A percentile compares a stretch with the other conserved stretches of the same genome.
Conservation (phyloP, 1,140 invertebrate species). For the Panonychus citri region DNA sequence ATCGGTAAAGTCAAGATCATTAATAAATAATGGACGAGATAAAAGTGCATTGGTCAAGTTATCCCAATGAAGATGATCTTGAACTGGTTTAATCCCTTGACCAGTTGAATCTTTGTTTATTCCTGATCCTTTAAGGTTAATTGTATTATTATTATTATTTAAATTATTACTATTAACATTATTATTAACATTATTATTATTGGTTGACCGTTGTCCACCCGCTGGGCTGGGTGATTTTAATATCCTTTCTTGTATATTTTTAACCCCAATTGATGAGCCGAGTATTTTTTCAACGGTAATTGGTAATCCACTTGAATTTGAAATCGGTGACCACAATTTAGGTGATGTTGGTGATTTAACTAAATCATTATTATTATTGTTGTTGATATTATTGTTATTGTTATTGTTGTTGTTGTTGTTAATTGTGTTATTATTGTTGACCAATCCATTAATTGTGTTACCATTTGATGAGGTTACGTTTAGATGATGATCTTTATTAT, state of each 20-base stretch:
- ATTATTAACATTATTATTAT: neutral
- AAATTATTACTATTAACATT: neutral
- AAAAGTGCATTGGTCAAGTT: conserved; percentile 54
- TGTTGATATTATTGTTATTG: neutral
- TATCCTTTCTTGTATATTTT: conserved; percentile 5
- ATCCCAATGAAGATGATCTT: conserved; percentile 85
- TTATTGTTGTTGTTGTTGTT: too few relatives aligned
- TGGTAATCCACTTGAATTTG: neutral
- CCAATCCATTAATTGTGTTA: too few relatives aligned
- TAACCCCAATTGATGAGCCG: conserved; percentile 1
- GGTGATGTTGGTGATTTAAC: neutral
- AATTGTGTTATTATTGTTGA: too few relatives aligned
- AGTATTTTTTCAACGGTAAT: neutral
- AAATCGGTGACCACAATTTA: conserved; percentile 1
- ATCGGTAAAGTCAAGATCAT: conserved; percentile 90
- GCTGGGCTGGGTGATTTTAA: conserved; percentile 6
- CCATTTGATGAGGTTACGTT: neutral
- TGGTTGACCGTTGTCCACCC: neutral
- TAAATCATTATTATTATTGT: neutral
- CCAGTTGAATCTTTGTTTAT: neutral
- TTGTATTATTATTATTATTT: neutral
- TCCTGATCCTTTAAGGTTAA: neutral
- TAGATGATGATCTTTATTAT: too few relatives aligned
- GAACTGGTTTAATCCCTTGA: neutral
- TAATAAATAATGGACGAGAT: conserved; percentile 51